Evolutionary conservation across 2,888 invertebrate genomes (phyloP), one percentile per base, ranked within the genome.

Genomic region (Agapetus fuscipes): DNA sequence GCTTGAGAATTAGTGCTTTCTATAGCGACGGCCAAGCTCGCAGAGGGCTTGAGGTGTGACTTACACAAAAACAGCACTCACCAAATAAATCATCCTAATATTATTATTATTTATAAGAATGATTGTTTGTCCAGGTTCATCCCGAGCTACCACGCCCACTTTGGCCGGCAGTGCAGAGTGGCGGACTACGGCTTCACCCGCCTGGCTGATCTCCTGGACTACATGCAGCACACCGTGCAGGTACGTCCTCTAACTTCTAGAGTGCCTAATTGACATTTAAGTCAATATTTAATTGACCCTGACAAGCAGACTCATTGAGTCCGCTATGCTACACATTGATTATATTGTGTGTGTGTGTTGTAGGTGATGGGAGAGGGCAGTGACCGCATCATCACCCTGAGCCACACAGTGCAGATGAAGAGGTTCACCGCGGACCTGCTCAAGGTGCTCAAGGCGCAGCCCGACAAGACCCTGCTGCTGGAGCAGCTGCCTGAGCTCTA

Each of bases 141-240:
- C 53, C 95, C 95, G 2, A 84, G 90, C 2, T 96, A 95, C 65
- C 95, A 96, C 59, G 93, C 93, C 62, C 94, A 94, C 61, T 96
- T 94, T 60, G 93, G 94, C 0, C 76, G 90, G 20, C 95, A 96
- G 60, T 94, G 94, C 58, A 78, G 93, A 36, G 93, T 96, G 1
- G 89, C 94, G 5, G 91, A 94, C 66, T 96, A 94, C 58, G 96
- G 96, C n/a, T 94, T 87, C 56, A 89, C 88, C 1, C 90, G 90
- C 60, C 67, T 96, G 2, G 83, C 90, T 13, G 94, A 95, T 61
- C 70, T 96, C 26, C 77, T 96, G 30, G 85, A 91, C 52, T 83
- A 90, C 3, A 71, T 96, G n/a, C 76, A 87, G 10, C 80, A 85
- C 51, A 81, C 91, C 30, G 81, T 90, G 24, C 89, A 90, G 64